These are phyloP conservation scores for Sinhomidia bicolor DNA, from an alignment of 2,888 invertebrate species.

Conservation along the genomic window DNA sequence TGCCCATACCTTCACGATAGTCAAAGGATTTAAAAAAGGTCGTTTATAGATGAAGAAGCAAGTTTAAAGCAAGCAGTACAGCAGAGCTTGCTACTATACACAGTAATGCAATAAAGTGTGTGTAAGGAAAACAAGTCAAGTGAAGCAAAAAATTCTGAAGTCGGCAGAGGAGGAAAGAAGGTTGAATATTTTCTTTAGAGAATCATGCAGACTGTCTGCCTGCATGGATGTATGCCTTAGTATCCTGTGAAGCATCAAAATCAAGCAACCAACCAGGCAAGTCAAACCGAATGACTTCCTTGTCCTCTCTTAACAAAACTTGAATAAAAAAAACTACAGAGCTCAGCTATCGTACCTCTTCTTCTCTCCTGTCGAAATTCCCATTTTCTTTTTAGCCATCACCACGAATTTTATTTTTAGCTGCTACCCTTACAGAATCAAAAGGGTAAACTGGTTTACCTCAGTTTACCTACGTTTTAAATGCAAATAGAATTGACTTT, in stretches of 20 bases:
- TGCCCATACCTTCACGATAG: too few relatives aligned
- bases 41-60: too few relatives aligned
- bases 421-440: neutral
- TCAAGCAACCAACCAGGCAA: conserved; percentile 28
- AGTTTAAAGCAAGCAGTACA: too few relatives aligned
- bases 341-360: too few relatives aligned
- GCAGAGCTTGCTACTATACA: too few relatives aligned
- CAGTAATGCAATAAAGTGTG: conserved; percentile 39
- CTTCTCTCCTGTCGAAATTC: neutral
- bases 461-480: neutral
- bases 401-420: conserved; percentile 24
- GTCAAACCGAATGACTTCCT: conserved; percentile 25
- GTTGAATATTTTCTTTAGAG: too few relatives aligned
- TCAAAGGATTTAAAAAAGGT: neutral
- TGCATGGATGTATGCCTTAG: neutral
- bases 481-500: conserved; percentile 16
- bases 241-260: conserved; percentile 8
- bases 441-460: neutral
- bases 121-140: neutral
- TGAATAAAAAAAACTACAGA: too few relatives aligned
- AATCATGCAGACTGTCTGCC: neutral
- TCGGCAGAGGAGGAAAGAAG: conserved; percentile 44
- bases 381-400: conserved; percentile 34
- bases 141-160: conserved; percentile 28
- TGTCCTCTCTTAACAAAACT: too few relatives aligned